Evolutionary conservation across 2,888 invertebrate genomes (phyloP), one percentile per base, ranked within the genome.

Genomic region (Epinotia bilunana): DNA sequence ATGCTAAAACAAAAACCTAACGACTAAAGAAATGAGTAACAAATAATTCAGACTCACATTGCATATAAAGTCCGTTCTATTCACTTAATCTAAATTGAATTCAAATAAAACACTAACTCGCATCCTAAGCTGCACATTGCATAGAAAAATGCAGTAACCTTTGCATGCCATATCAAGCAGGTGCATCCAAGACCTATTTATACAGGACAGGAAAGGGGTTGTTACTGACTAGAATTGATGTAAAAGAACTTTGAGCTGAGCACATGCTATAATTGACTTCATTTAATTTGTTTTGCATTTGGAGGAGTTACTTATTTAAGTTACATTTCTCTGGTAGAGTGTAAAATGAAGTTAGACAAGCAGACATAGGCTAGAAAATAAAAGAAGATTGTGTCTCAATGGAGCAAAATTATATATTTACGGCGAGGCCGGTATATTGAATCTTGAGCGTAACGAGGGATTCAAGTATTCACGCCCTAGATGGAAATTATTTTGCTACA

Each of bases 81-180:
- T 53, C 53, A 53, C 53, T 53, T n/a, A 53, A 53, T n/a, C 16
- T 53, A 53, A 53, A 53, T 53, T 16, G n/a, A 53, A n/a, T n/a
- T 53, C 53, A 53, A 53, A 53, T 53, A 53, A 53, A 53, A 53
- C 23, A n/a, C 43, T 16, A 60, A 23, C 64, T n/a, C 49, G 18
- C n/a, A 68, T 68, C 65, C 39, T 58, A 43, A 49, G 33, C 7
- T 53, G 70, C 74, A 74, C 70, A 71, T 74, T 74, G 74, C 70
- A 33, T 64, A 28, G 58, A 64, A 74, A 74, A 74, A 74, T 71
- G 70, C 64, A 58, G 58, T 69, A 68, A 74, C 74, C 70, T 74
- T 74, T 71, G 53, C 74, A 71, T 74, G 57, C 23, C 60, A 43
- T 33, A n/a, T 49, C 12, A 4, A 23, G 53, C 72, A 72, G 72